Base-by-base conservation (phyloP, 2,797 vertebrate species). In the Parotocinclus haroldoi region DNA sequence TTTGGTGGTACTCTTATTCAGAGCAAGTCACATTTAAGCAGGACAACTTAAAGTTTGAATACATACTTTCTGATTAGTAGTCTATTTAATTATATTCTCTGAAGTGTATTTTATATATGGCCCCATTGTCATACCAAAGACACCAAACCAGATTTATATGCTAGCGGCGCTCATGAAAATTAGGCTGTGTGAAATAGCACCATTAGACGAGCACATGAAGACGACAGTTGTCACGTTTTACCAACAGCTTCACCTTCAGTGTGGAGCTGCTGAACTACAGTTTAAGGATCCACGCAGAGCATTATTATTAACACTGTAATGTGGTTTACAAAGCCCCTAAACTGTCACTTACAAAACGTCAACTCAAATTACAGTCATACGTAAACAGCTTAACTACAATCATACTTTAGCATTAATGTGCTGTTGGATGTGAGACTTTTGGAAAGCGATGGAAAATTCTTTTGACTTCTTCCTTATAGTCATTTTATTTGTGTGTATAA, bases 231-330 rank as follows among this genome's bases (percentile, higher is more conserved):
- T 27, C 27, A 5, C 27, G 27, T 27, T 27, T 27, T 27, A 27
- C 27, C 27, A 27, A 42, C 70, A 60, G 81, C 83, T 68, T 81
- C 86, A 77, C 78, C 84, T 56, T 73, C n/a, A n/a, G 83, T 39
- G 88, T 76, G 66, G 9, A 62, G 45, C 52, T 58, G 51, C 11
- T 49, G 56, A 76, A 82, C 49, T 49, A 7, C 69, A 79, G 27
- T 16, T 11, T 14, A 49, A n/a, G 7, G 9, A 11, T 13, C 45
- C 45, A 46, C 9, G 1, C 10, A 46, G 45, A 10, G 9, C 12
- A 10, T 11, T 46, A 11, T 46, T 11, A 10, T 13, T 46, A n/a
- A n/a, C 45, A 46, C n/a, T 46, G 12, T 12, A 46, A 46, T 46
- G 27, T 5, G 27, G 27, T 27, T 27, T 27, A 27, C 27, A 27